These are phyloP conservation scores for Loriculus beryllinus DNA, from an alignment of 2,797 vertebrate species.

Conservation along the genomic window DNA sequence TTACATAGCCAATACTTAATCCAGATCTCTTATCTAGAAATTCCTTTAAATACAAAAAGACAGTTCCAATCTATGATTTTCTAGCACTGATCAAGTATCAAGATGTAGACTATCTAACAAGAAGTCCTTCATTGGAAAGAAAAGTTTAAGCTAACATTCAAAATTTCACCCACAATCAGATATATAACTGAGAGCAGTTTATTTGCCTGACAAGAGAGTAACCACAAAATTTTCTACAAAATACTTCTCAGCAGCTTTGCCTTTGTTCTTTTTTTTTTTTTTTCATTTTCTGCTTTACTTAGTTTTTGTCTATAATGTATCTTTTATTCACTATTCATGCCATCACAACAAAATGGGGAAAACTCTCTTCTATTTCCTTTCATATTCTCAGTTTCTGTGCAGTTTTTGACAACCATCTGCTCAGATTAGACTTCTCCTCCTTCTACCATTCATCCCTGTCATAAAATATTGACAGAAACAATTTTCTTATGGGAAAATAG, in stretches of 20 bases:
- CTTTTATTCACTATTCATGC: not conserved
- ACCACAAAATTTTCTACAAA: not conserved
- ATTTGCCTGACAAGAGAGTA: not conserved
- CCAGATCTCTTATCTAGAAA: not conserved
- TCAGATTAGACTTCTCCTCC: constrained; percentile 4
- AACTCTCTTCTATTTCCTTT: not conserved
- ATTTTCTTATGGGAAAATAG: not conserved
- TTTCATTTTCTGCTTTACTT: not conserved
- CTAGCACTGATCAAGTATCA: not conserved
- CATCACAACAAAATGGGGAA: not conserved
- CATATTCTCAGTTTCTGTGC: not conserved
- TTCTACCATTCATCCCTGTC: not conserved
- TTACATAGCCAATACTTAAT: not conserved
- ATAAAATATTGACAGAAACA: constrained; percentile 29
- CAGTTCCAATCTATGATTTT: not conserved
- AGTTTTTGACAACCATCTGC: constrained; percentile 22
- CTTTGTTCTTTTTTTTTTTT: not conserved
- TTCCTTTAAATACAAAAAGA: not conserved
- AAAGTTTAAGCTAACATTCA: not conserved
- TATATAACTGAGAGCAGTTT: not conserved
- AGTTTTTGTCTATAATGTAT: not conserved
- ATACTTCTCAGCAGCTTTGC: not conserved
- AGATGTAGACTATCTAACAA: not conserved
- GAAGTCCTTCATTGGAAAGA: not conserved
- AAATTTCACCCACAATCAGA: not conserved